phyloP scores from a whole-genome alignment of 30 jellyfish, hydroid and myxozoan species.

The Aurelia aurita complex sp. Pacific region DNA sequence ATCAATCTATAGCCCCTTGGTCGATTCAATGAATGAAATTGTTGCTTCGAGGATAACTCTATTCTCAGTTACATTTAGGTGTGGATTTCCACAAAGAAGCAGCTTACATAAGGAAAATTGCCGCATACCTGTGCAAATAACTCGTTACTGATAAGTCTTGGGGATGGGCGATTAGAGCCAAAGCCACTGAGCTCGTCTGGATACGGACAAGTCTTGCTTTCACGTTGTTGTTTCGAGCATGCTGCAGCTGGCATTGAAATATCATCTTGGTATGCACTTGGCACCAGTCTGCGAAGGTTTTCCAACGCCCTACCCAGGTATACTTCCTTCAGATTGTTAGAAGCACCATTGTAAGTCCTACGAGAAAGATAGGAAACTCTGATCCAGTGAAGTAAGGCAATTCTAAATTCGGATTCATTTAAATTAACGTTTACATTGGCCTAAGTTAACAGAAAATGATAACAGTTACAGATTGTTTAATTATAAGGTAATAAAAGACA shows the following conservation, averaged over 20 bases:
- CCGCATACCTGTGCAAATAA: conserved; percentile 83
- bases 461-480: too few species aligned
- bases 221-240: conserved; percentile 60
- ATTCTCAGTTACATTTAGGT: too few species aligned
- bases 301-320: conserved; percentile 86
- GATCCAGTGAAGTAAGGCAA: too few species aligned
- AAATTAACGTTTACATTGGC: too few species aligned
- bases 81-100: too few species aligned
- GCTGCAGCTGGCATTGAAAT: conserved; percentile 94
- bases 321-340: conserved; percentile 71
- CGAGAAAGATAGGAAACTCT: neutral
- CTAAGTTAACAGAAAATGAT: too few species aligned
- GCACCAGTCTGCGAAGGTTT: conserved; percentile 76
- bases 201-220: conserved; percentile 72
- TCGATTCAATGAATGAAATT: too few species aligned
- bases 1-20: too few species aligned
- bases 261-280: conserved; percentile 73
- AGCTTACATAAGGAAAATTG: too few species aligned
- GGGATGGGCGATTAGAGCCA: conserved; percentile 95
- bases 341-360: conserved; percentile 81
- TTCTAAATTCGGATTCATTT: too few species aligned
- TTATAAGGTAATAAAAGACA: too few species aligned
- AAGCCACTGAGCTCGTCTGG: conserved; percentile 86
- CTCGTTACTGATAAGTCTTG: conserved; percentile 87
- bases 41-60: too few species aligned